phyloP scores from a whole-genome alignment of 2,113 vertebrate genomes.

The Entosphenus tridentatus region DNA sequence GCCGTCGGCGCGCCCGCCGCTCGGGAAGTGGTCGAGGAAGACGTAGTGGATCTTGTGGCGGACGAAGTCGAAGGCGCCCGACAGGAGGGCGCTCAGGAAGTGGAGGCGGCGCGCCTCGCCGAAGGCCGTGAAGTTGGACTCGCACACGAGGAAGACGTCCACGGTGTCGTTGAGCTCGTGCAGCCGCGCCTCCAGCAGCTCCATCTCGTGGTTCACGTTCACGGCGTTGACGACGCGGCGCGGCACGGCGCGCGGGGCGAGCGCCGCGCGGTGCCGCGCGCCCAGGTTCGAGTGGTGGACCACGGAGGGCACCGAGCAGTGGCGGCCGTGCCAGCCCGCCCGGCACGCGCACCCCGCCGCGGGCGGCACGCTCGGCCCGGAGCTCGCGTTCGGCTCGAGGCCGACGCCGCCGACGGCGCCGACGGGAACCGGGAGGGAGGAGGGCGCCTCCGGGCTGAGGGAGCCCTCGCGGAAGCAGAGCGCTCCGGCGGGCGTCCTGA shows the following conservation, averaged over 20 bases:
- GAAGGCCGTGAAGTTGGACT: slow-evolving; percentile 91
- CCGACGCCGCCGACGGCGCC: no score
- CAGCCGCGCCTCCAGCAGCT: slow-evolving; percentile 72
- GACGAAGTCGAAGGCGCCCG: slow-evolving; percentile 68
- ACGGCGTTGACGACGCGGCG: slow-evolving; percentile 79
- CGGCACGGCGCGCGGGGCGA: slow-evolving; percentile 44
- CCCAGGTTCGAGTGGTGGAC: slow-evolving; percentile 91
- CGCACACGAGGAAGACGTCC: slow-evolving; percentile 71
- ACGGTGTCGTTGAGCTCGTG: slow-evolving; percentile 60
- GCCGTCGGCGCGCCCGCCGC: slow-evolving; percentile 67
- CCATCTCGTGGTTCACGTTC: slow-evolving; percentile 93
- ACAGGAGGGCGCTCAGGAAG: slow-evolving; percentile 58
- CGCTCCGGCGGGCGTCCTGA: slow-evolving; percentile 64
- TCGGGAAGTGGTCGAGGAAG: slow-evolving; percentile 86
- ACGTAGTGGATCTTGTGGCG: slow-evolving; percentile 80
- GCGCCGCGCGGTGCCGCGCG: slow-evolving; percentile 61
- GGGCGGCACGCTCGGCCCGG: no score
- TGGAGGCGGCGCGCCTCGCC: slow-evolving; percentile 60
- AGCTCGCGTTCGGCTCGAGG: no score
- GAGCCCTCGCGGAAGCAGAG: slow-evolving; percentile 73
- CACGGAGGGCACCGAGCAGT: slow-evolving; percentile 85
- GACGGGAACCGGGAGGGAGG: neutral
- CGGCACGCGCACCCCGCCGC: slow-evolving; percentile 39
- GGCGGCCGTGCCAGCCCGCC: slow-evolving; percentile 81
- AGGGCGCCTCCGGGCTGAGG: slow-evolving; percentile 42